Conservation (phyloP, 1,140 invertebrate species). For the Cephus cinctus region DNA sequence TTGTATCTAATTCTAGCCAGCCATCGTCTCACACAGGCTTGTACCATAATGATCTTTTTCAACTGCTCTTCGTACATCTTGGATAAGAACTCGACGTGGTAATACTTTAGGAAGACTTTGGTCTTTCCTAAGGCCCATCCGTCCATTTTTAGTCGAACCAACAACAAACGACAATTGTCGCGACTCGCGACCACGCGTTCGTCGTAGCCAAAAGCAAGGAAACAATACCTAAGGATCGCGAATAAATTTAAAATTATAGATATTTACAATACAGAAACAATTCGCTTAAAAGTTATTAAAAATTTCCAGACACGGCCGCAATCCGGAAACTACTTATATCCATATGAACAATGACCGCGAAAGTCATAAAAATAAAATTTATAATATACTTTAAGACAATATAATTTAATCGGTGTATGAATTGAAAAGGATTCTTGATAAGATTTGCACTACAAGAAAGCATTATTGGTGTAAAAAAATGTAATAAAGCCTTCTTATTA, state of each 20-base stretch:
- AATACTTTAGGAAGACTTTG: conserved; percentile 87
- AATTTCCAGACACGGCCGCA: too few relatives aligned
- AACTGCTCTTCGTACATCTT: conserved; percentile 76
- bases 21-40: conserved; percentile 72
- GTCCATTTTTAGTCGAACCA: conserved; percentile 75
- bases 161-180: conserved; percentile 70
- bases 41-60: conserved; percentile 69
- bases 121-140: conserved; percentile 83
- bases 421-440: neutral
- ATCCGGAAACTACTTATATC: too few relatives aligned
- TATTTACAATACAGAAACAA: too few relatives aligned
- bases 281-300: too few relatives aligned
- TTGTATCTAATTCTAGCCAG: conserved; percentile 63
- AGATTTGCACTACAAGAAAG: too few relatives aligned
- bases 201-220: conserved; percentile 74
- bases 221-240: conserved; percentile 84
- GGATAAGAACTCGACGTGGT: conserved; percentile 79
- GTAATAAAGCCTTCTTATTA: neutral
- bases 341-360: too few relatives aligned
- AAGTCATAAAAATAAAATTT: conserved; percentile 4
- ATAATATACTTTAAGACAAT: neutral
- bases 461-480: too few relatives aligned
- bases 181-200: conserved; percentile 69
- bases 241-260: too few relatives aligned
- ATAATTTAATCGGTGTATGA: conserved; percentile 2